Percentiles rank a stretch among this genome's conserved stretches.
These are phyloP conservation scores for Drosophila meridionalis DNA, from an alignment of 2,888 invertebrate genomes.

Conservation along the genomic window DNA sequence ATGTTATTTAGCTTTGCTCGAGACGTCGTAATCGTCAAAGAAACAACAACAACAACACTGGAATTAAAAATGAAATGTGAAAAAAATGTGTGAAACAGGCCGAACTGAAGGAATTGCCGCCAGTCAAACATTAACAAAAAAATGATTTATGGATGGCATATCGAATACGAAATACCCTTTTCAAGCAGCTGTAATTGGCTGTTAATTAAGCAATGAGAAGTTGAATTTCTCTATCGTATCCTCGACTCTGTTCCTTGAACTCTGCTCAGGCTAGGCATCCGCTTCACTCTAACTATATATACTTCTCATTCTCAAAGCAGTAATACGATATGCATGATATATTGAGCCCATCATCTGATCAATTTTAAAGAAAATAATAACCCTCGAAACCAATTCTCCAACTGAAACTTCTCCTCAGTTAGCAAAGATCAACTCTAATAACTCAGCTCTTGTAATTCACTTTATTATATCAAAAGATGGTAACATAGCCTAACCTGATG, in stretches of 20 bases:
- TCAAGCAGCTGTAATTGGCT: not conserved
- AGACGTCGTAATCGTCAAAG: conserved; percentile 12
- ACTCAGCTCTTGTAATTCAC: not conserved
- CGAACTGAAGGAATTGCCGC: conserved; percentile 51
- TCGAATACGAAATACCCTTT: not conserved
- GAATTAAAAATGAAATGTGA: not conserved
- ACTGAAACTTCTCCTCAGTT: not conserved
- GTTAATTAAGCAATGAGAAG: not conserved
- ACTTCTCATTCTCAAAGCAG: too few species aligned
- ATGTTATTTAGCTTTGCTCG: conserved; percentile 33
- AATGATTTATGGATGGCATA: not conserved
- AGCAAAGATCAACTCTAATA: not conserved
- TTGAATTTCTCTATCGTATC: not conserved
- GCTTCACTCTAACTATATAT: not conserved
- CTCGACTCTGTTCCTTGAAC: not conserved
- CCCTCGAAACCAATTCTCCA: not conserved
- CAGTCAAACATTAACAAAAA: conserved; percentile 27
- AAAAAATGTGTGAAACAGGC: conserved; percentile 63
- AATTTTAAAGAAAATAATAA: not conserved
- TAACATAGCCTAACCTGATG: too few species aligned
- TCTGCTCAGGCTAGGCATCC: not conserved
- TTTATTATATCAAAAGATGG: not conserved
- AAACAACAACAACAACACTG: not conserved
- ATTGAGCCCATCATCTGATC: not conserved
- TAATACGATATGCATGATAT: not conserved